Evolutionary conservation across 2,113 vertebrate genomes (phyloP).

Genomic region (Casuarius casuarius): DNA sequence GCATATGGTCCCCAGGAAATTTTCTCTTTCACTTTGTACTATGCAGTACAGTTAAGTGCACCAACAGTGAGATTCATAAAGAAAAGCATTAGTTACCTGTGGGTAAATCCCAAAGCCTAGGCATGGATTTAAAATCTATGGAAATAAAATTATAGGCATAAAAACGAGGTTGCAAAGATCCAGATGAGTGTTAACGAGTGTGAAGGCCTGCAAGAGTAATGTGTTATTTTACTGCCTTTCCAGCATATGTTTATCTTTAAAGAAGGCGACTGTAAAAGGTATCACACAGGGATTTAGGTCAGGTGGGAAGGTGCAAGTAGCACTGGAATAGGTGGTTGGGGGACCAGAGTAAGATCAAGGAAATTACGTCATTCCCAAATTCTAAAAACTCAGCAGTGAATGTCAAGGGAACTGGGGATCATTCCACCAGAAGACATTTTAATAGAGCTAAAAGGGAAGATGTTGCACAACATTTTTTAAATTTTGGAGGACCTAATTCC

Average conservation of each 20-base stretch:
- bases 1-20: constrained; percentile 32
- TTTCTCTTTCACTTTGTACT: constrained; percentile 7
- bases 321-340: constrained; percentile 41
- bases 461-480: background rate
- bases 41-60: background rate
- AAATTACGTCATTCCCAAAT: background rate
- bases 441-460: background rate
- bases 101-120: constrained; percentile 9
- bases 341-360: constrained; percentile 11
- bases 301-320: constrained; percentile 57
- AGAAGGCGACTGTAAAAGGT: constrained; percentile 52
- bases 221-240: constrained; percentile 62
- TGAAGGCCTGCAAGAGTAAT: constrained; percentile 33
- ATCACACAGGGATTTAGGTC: constrained; percentile 20
- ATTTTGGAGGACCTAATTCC: background rate
- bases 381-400: background rate
- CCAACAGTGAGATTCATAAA: constrained; percentile 49
- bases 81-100: constrained; percentile 41
- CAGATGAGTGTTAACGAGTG: constrained; percentile 69
- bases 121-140: constrained; percentile 60
- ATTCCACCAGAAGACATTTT: background rate
- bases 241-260: constrained; percentile 73
- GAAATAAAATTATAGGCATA: constrained; percentile 63
- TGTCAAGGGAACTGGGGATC: background rate
- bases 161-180: constrained; percentile 60